Evolutionary conservation across 2,888 invertebrate species (phyloP).

Genomic region (Habroteleia sp.): DNA sequence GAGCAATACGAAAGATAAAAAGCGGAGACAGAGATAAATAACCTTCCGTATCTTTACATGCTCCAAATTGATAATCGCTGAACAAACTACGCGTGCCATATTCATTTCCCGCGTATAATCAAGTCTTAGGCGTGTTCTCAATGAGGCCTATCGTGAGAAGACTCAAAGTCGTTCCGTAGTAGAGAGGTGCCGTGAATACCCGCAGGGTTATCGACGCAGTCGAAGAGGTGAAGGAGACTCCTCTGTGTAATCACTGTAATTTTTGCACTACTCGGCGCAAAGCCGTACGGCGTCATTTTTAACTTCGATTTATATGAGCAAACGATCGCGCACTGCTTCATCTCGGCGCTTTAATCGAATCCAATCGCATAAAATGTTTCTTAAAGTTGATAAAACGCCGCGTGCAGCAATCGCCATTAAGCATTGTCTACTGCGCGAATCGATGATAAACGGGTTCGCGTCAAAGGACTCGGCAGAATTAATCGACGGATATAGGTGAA

Average conservation of each 20-base stretch:
- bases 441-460: constrained; percentile 9
- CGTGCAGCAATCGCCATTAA: constrained; percentile 13
- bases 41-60: constrained; percentile 69
- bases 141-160: constrained; percentile 66
- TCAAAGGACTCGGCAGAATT: neutral
- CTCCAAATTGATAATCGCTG: constrained; percentile 73
- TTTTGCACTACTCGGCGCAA: constrained; percentile 68
- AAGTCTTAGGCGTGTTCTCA: constrained; percentile 67
- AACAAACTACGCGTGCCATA: constrained; percentile 70
- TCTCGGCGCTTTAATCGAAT: constrained; percentile 70
- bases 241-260: constrained; percentile 78
- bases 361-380: constrained; percentile 27
- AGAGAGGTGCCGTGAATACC: constrained; percentile 64
- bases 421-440: constrained; percentile 10
- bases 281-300: constrained; percentile 71
- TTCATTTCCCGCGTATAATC: constrained; percentile 71
- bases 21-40: constrained; percentile 42
- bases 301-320: constrained; percentile 65
- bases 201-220: constrained; percentile 66
- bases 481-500: constrained; percentile 20
- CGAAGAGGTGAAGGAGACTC: constrained; percentile 66
- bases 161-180: constrained; percentile 57
- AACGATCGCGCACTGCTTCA: constrained; percentile 69
- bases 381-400: constrained; percentile 22
- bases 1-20: constrained; percentile 14